Conservation (phyloP, 2,113 vertebrate genomes). For the Helogale parvula region DNA sequence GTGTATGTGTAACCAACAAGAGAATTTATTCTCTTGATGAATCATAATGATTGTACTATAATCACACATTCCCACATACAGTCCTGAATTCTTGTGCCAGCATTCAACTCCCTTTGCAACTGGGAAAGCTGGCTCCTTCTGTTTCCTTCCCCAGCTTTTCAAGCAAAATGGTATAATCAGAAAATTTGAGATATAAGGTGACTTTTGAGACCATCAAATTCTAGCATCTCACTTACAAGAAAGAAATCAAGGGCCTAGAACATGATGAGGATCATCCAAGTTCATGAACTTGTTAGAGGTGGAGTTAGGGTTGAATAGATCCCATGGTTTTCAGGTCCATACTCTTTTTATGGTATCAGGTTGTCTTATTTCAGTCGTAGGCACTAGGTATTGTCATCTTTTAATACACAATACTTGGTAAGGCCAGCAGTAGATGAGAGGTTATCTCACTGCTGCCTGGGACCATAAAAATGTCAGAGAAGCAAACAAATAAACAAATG, state of each 20-base stretch:
- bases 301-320: background rate
- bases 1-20: conserved; percentile 77
- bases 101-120: conserved; percentile 26
- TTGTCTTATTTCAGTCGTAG: background rate
- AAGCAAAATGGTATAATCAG: conserved; percentile 27
- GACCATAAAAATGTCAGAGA: background rate
- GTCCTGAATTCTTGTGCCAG: conserved; percentile 63
- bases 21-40: conserved; percentile 76
- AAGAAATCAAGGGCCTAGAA: background rate
- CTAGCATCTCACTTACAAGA: background rate
- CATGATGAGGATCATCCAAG: background rate
- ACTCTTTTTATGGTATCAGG: background rate
- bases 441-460: background rate
- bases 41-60: conserved; percentile 80
- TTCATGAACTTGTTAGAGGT: background rate
- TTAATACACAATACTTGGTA: background rate
- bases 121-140: conserved; percentile 42
- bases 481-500: background rate
- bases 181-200: background rate
- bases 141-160: conserved; percentile 34
- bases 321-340: background rate
- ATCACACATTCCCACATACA: conserved; percentile 66
- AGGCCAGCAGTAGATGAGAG: background rate
- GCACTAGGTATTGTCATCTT: background rate
- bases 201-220: background rate